phyloP scores from a whole-genome alignment of 2,797 vertebrate genomes.

The Tragelaphus oryx region DNA sequence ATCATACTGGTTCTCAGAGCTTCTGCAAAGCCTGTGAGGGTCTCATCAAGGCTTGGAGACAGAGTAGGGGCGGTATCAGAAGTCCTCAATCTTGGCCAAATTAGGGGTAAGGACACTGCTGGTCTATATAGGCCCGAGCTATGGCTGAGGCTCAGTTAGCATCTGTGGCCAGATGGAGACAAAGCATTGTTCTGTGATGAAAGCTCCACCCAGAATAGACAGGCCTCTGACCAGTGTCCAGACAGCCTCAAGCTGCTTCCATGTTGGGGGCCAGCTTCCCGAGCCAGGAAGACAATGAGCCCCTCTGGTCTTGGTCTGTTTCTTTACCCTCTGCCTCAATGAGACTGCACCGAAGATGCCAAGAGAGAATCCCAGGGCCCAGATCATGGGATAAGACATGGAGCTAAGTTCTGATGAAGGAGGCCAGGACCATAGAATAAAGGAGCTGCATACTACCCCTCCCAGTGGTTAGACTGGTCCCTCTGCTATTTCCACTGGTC shows the following conservation, averaged over 20 bases:
- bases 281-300: not conserved
- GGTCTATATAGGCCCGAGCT: not conserved
- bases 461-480: not conserved
- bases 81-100: not conserved
- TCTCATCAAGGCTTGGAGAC: not conserved
- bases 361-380: not conserved
- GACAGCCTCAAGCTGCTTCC: not conserved
- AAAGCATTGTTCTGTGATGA: not conserved
- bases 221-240: not conserved
- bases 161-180: not conserved
- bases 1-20: slow-evolving; percentile 13
- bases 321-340: slow-evolving; percentile 25
- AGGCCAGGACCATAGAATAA: not conserved
- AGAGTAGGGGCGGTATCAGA: not conserved
- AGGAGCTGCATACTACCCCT: not conserved
- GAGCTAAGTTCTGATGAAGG: not conserved
- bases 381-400: not conserved
- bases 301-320: slow-evolving; percentile 6
- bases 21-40: not conserved
- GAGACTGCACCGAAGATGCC: not conserved
- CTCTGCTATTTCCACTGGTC: not conserved
- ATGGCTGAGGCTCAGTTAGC: not conserved
- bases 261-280: not conserved
- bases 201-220: not conserved
- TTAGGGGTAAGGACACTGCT: not conserved